phyloP scores from a whole-genome alignment of 2,113 vertebrate genomes.

The Lepisosteus oculatus region DNA sequence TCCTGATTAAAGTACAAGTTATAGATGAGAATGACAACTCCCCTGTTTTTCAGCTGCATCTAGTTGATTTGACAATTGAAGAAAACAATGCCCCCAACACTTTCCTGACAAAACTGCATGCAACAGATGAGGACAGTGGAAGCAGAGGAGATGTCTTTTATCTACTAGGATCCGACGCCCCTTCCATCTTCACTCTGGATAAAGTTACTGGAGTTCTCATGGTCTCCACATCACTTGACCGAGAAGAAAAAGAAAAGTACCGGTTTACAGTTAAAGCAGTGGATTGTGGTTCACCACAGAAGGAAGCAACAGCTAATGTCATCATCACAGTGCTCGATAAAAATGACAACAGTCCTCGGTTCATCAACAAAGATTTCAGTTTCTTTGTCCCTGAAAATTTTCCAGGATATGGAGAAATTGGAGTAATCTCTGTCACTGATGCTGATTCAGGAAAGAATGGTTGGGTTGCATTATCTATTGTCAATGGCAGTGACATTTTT shows the following conservation, averaged over 20 bases:
- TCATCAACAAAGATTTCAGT: conserved; percentile 97
- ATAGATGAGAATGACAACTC: conserved; percentile 93
- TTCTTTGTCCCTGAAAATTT: conserved; percentile 98
- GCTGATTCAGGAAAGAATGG: conserved; percentile 88
- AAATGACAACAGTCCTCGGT: conserved; percentile 95
- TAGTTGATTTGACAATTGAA: conserved; percentile 84
- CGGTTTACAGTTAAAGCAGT: conserved; percentile 87
- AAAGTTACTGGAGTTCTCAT: conserved; percentile 80
- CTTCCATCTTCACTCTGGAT: conserved; percentile 83
- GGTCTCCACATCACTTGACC: conserved; percentile 82
- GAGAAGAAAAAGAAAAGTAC: conserved; percentile 93
- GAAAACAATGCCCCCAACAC: conserved; percentile 90
- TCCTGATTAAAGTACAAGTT: conserved; percentile 78
- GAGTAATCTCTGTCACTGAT: conserved; percentile 90
- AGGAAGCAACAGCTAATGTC: conserved; percentile 86
- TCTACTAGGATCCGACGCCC: conserved; percentile 84
- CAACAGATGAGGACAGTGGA: conserved; percentile 86
- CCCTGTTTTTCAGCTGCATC: conserved; percentile 81
- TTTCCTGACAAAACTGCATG: conserved; percentile 82
- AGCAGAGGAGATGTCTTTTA: conserved; percentile 80
- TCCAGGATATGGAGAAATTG: conserved; percentile 93
- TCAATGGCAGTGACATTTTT: conserved; percentile 94
- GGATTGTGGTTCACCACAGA: conserved; percentile 83
- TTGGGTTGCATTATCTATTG: conserved; percentile 90
- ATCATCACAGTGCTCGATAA: conserved; percentile 85